Evolutionary conservation across 2,888 invertebrate genomes (phyloP), one percentile per base, ranked within the genome.

Genomic region (Drosophila meridionalis): DNA sequence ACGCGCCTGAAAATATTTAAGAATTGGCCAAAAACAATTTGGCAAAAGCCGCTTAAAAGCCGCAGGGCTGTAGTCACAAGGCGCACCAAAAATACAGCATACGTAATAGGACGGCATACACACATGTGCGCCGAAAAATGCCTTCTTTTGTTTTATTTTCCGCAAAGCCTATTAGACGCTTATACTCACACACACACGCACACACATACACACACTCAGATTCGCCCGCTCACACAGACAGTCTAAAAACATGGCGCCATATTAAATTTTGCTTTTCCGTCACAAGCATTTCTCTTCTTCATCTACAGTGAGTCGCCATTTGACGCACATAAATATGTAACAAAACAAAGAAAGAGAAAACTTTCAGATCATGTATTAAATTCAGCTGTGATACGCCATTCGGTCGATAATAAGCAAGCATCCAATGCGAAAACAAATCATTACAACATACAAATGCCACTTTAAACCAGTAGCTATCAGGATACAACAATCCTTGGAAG

Each of bases 241-340:
- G n/a, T 53, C 67, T 73, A 66, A 78, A 71, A 82, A 69, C 61
- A 68, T 83, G 85, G 75, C 83, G 85, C 85, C 83, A 85, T 81
- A 75, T 83, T 83, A 75, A 83, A 79, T 83, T 82, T 79, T 73
- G 69, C 73, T 80, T 72, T 75, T 53, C 52, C 20, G 60, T 57
- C 12, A 32, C 47, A 32, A 32, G 28, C 40, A 72, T 72, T 80
- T 77, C 67, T 79, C 64, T 65, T 58, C 40, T 58, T 65, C 60
- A 58, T 58, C 57, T 66, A 11, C 50, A 52, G 11, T 6, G 48
- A 30, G 45, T 63, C 61, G 62, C 45, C 57, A 55, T 58, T 78
- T 57, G 57, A 52, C 53, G 61, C 73, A 53, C 68, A 83, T 68
- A 77, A 83, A 68, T 82, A 82, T 77, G 78, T 77, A 73, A 69